A percentile compares a stretch with the other conserved stretches of the same genome.
These are phyloP conservation scores for Echeneis naucrates DNA, from an alignment of 2,797 vertebrate genomes.

Conservation along the genomic window DNA sequence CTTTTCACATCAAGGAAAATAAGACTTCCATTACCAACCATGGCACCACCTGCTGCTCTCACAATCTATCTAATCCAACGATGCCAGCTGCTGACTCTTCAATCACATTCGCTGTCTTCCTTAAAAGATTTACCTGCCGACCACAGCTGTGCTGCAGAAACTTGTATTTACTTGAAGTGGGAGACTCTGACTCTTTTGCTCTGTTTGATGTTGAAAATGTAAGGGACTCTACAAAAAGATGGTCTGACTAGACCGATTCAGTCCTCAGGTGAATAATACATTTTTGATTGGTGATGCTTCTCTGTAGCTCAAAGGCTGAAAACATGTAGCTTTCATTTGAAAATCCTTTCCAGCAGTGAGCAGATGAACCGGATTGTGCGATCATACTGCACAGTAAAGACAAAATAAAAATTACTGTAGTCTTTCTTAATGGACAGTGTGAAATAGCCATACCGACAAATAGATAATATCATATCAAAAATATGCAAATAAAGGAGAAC, in stretches of 20 bases:
- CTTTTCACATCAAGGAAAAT: slow-evolving; percentile 77
- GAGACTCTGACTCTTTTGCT: slow-evolving; percentile 46
- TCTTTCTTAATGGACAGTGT: not conserved
- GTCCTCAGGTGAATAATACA: slow-evolving; percentile 19
- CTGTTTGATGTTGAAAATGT: slow-evolving; percentile 41
- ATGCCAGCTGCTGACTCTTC: slow-evolving; percentile 82
- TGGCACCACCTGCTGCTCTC: slow-evolving; percentile 78
- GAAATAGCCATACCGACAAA: slow-evolving; percentile 16
- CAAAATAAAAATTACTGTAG: not conserved
- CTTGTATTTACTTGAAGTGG: slow-evolving; percentile 53
- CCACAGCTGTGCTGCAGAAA: slow-evolving; percentile 42
- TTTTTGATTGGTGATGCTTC: slow-evolving; percentile 23
- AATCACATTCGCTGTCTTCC: slow-evolving; percentile 76
- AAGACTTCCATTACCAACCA: slow-evolving; percentile 82
- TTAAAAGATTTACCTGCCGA: slow-evolving; percentile 55
- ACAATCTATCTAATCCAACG: slow-evolving; percentile 77
- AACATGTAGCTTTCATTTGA: slow-evolving; percentile 2
- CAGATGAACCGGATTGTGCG: slow-evolving; percentile 3
- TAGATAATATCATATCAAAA: slow-evolving; percentile 28
- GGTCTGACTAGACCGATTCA: slow-evolving; percentile 36
- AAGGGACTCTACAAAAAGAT: slow-evolving; percentile 26
- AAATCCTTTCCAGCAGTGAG: slow-evolving; percentile 2
- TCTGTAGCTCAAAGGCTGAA: not conserved
- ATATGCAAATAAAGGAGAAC: slow-evolving; percentile 20
- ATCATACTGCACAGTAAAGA: slow-evolving; percentile 1